Percentiles rank a stretch among this genome's conserved stretches.
These are phyloP conservation scores for Brenthis hecate DNA, from an alignment of 2,888 invertebrate species.

Conservation along the genomic window DNA sequence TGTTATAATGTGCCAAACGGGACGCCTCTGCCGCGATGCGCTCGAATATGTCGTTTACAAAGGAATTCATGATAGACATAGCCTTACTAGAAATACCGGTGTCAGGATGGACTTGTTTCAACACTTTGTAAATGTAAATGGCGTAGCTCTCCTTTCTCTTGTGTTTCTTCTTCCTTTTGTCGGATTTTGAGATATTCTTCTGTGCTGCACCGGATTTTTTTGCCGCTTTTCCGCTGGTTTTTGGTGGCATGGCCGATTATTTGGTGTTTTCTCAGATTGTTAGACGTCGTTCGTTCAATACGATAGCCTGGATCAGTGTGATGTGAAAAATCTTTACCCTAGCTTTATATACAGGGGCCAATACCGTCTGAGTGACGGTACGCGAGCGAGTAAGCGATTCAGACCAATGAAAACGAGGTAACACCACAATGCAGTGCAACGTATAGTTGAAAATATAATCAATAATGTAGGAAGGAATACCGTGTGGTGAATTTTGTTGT, in stretches of 20 bases:
- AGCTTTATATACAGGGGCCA: conserved; percentile 11
- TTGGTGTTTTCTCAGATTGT: neutral
- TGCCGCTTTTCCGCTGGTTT: conserved; percentile 65
- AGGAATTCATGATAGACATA: conserved; percentile 87
- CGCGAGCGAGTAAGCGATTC: conserved; percentile 19
- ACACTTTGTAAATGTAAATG: conserved; percentile 84
- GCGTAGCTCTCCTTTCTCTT: conserved; percentile 83
- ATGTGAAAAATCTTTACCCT: conserved; percentile 1
- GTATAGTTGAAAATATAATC: conserved; percentile 11
- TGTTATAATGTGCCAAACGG: conserved; percentile 84
- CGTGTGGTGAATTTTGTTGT: neutral
- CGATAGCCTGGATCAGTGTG: conserved; percentile 5
- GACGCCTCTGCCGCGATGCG: conserved; percentile 85
- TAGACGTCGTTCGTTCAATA: neutral
- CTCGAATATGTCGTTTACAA: conserved; percentile 88
- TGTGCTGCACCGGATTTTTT: conserved; percentile 82
- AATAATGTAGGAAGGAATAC: conserved; percentile 3
- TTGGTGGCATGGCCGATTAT: conserved; percentile 49
- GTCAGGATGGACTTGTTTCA: conserved; percentile 86
- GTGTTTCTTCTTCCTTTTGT: conserved; percentile 81
- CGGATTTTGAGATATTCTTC: conserved; percentile 80
- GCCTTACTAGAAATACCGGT: conserved; percentile 79
- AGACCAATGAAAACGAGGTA: conserved; percentile 18
- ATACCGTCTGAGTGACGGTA: conserved; percentile 14
- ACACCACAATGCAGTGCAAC: conserved; percentile 18